Evolutionary conservation across 2,797 vertebrate species (phyloP), one percentile per base, ranked within the genome.

Genomic region (Myripristis jacobus): DNA sequence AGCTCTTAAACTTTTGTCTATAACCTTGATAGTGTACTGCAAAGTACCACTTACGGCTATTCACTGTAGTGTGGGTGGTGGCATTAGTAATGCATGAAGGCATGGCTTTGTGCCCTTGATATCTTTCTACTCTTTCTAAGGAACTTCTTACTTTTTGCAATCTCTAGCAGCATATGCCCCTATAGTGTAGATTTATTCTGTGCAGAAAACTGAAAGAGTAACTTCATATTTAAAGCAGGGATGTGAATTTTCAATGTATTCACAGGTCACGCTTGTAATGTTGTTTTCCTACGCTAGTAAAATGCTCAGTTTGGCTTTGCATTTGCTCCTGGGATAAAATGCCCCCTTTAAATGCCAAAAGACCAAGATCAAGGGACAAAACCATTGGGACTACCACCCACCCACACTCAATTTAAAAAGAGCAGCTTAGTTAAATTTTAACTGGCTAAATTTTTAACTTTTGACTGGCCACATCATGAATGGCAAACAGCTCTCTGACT

Each of bases 71-170:
- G 69, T 70, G 63, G 61, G 47, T 36, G 75, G 62, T 34, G 47
- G 12, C 63, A 60, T 85, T 70, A 75, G 85, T 75, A 59, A 83
- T 75, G 66, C 48, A 83, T 78, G 72, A 38, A 82, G 69, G 25
- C 50, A 24, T 48, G 19, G n/a, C 64, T 74, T 36, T 34, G 44
- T 66, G 48, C 46, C 31, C 63, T 73, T 31, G 56, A 5, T 58
- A 8, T 77, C 47, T 50, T 44, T 15, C 29, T 22, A 22, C 15
- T 25, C 55, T 22, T 50, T 70, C 58, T 19, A 61, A 43, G 24
- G 36, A 73, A 73, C 13, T 48, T 74, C 76, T 57, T 62, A 34
- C 29, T 70, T 15, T 43, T 51, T 62, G 25, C 5, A 10, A 13
- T 48, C 15, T 56, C n/a, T 25, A 16, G 36, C 48, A 54, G 41